phyloP scores from a whole-genome alignment of 2,888 invertebrate species.

The Amblyteles armatorius region DNA sequence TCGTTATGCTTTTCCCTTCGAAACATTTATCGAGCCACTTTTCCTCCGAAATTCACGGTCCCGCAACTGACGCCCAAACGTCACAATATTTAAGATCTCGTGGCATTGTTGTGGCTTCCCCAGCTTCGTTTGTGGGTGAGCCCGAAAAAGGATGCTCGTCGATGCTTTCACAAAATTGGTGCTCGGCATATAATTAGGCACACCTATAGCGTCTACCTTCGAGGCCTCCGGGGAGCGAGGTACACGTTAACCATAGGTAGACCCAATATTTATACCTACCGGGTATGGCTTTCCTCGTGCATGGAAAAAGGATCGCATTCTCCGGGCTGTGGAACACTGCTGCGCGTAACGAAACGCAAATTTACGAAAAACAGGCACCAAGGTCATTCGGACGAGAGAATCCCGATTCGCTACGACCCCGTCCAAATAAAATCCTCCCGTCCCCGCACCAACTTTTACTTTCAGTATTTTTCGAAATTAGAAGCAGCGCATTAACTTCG shows the following conservation, averaged over 20 bases:
- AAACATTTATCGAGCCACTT: conserved; percentile 29
- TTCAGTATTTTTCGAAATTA: background rate
- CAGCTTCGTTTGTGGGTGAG: conserved; percentile 27
- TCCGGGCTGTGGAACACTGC: conserved; percentile 27
- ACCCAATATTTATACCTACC: conserved; percentile 5
- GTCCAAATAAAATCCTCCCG: background rate
- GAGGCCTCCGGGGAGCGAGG: background rate
- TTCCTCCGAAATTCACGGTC: conserved; percentile 51
- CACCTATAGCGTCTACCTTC: conserved; percentile 27
- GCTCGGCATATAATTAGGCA: conserved; percentile 56
- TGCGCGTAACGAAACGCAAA: conserved; percentile 34
- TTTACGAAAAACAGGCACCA: conserved; percentile 32
- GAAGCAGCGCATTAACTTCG: background rate
- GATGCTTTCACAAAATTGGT: conserved; percentile 64
- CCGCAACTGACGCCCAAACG: conserved; percentile 62
- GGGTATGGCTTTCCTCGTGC: background rate
- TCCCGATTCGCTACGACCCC: background rate
- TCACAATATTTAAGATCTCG: conserved; percentile 67
- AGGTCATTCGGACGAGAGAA: conserved; percentile 19
- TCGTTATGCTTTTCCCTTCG: conserved; percentile 64
- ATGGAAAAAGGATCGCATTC: conserved; percentile 41
- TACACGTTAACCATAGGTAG: background rate
- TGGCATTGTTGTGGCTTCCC: conserved; percentile 63
- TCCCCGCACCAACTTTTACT: background rate
- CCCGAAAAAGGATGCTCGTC: conserved; percentile 11